phyloP scores from a whole-genome alignment of 1,140 invertebrate species.

The Papilio machaon region DNA sequence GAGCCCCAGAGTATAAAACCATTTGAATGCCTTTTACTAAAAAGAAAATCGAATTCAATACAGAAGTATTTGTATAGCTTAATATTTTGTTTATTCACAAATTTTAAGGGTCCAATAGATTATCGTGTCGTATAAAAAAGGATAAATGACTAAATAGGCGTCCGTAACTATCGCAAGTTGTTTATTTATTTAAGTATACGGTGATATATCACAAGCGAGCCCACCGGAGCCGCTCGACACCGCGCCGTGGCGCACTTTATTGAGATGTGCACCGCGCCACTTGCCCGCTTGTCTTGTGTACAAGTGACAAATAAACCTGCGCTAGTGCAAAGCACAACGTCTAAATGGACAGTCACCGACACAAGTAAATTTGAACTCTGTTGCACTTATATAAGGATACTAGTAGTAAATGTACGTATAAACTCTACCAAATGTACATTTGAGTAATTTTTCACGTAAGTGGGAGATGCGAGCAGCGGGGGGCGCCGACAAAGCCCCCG shows the following conservation, averaged over 20 bases:
- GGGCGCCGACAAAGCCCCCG: conserved; percentile 74
- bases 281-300: conserved; percentile 53
- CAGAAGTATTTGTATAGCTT: conserved; percentile 23
- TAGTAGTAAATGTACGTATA: conserved; percentile 8
- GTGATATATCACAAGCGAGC: conserved; percentile 65
- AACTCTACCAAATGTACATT: conserved; percentile 41
- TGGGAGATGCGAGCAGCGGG: conserved; percentile 62
- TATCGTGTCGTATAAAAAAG: conserved; percentile 52
- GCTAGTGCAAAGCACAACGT: not conserved
- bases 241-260: conserved; percentile 55
- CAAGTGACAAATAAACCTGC: conserved; percentile 58
- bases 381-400: not conserved
- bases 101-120: conserved; percentile 39
- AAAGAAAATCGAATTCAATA: conserved; percentile 18
- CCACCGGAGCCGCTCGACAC: conserved; percentile 63
- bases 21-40: conserved; percentile 3
- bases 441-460: conserved; percentile 74
- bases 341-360: not conserved
- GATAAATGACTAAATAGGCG: conserved; percentile 60
- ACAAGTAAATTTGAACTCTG: conserved; percentile 24
- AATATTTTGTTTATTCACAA: conserved; percentile 35
- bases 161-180: conserved; percentile 57
- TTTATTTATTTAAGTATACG: conserved; percentile 64
- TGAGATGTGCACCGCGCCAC: conserved; percentile 60
- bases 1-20: not conserved